phyloP scores from a whole-genome alignment of 2,113 vertebrate genomes.

The Drymodes brunneopygia region DNA sequence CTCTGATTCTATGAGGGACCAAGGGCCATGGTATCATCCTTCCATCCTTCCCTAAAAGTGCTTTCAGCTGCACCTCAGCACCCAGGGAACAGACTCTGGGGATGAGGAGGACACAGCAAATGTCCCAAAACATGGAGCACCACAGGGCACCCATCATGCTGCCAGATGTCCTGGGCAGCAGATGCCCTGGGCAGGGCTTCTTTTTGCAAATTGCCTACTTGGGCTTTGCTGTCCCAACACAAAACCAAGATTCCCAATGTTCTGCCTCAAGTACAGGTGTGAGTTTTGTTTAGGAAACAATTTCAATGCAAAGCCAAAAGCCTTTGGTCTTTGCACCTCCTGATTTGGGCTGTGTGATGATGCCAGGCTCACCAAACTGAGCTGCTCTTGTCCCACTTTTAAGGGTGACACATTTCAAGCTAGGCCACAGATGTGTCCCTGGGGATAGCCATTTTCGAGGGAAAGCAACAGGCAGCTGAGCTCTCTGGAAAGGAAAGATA shows the following conservation, averaged over 20 bases:
- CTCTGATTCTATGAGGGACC: neutral
- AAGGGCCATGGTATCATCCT: no score
- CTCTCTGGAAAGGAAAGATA: neutral
- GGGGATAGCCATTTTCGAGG: neutral
- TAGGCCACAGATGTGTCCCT: neutral
- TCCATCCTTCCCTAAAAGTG: neutral
- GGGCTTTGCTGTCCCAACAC: neutral
- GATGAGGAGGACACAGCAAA: neutral
- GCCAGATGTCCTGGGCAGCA: neutral
- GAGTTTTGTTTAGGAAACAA: neutral
- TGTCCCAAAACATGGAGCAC: neutral
- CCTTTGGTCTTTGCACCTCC: neutral
- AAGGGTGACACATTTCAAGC: neutral
- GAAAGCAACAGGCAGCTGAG: neutral
- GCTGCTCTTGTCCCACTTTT: neutral
- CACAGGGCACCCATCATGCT: accelerated
- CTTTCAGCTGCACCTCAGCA: neutral
- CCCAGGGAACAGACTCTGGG: neutral
- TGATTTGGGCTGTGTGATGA: neutral
- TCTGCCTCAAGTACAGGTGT: accelerated
- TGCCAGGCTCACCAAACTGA: neutral
- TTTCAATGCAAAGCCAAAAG: neutral
- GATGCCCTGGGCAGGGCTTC: neutral
- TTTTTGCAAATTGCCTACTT: neutral
- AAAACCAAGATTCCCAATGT: neutral